A percentile compares a stretch with the other conserved stretches of the same genome.
Conservation (phyloP, 2,797 vertebrate genomes). For the Lepilemur septentrionalis region DNA sequence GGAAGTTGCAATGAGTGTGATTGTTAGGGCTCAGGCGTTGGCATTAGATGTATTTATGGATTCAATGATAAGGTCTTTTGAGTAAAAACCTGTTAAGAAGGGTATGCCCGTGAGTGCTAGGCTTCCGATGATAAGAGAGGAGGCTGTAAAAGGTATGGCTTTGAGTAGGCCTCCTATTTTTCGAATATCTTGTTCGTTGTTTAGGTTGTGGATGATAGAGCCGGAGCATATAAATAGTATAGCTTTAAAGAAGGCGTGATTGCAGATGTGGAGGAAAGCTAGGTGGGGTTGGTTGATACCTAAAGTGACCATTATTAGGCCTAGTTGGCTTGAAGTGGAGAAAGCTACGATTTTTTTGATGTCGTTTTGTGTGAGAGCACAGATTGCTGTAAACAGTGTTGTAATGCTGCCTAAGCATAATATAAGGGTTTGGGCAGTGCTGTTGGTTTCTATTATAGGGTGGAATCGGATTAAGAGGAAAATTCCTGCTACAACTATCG, state of each 20-base stretch:
- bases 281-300: too few relatives aligned
- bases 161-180: conserved; percentile 23
- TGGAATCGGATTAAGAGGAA: background rate
- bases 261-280: too few relatives aligned
- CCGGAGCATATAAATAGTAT: too few relatives aligned
- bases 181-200: background rate
- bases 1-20: background rate
- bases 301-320: too few relatives aligned
- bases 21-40: background rate
- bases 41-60: background rate
- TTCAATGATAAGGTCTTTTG: conserved; percentile 69
- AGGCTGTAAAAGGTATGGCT: fast-evolving
- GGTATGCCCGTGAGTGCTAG: background rate
- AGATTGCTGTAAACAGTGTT: too few relatives aligned
- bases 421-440: background rate
- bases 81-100: conserved; percentile 66
- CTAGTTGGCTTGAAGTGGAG: too few relatives aligned
- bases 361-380: too few relatives aligned
- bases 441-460: background rate
- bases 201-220: too few relatives aligned
- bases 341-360: too few relatives aligned
- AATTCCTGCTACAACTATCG: background rate
- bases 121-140: background rate
- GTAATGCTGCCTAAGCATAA: background rate
- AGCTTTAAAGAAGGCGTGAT: too few relatives aligned